phyloP scores from a whole-genome alignment of 2,888 invertebrate genomes.

The Lordiphosa andalusiaca region DNA sequence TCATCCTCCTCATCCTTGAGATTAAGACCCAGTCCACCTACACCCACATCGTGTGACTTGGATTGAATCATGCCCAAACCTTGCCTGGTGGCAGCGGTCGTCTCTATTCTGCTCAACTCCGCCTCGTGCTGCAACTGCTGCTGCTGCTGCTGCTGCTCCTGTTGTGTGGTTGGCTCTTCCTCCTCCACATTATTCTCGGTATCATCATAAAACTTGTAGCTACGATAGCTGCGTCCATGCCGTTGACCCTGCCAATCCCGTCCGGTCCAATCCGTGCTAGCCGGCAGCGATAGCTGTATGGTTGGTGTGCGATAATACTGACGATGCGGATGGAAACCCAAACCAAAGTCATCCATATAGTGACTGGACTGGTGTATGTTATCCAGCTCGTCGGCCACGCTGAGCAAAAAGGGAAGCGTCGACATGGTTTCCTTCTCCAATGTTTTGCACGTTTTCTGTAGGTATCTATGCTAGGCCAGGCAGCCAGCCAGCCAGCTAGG shows the following conservation, averaged over 20 bases:
- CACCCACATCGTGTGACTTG: slow-evolving; percentile 58
- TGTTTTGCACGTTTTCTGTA: slow-evolving; percentile 22
- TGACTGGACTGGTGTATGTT: slow-evolving; percentile 75
- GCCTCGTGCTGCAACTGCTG: slow-evolving; percentile 23
- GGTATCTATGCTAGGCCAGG: slow-evolving; percentile 67
- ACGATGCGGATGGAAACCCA: slow-evolving; percentile 79
- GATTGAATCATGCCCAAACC: slow-evolving; percentile 56
- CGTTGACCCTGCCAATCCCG: slow-evolving; percentile 50
- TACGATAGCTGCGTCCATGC: slow-evolving; percentile 56
- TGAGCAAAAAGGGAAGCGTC: slow-evolving; percentile 78
- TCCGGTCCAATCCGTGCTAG: slow-evolving; percentile 78
- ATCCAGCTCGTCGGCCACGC: slow-evolving; percentile 80
- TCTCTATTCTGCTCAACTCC: too few relatives aligned
- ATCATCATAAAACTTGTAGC: slow-evolving; percentile 75
- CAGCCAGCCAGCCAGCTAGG: neutral
- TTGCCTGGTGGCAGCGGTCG: slow-evolving; percentile 18
- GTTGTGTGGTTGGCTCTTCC: slow-evolving; percentile 34
- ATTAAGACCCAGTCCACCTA: slow-evolving; percentile 58
- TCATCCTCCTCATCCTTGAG: slow-evolving; percentile 68
- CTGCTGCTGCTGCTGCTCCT: slow-evolving; percentile 30
- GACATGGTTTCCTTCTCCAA: slow-evolving; percentile 67
- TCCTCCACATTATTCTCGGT: slow-evolving; percentile 71
- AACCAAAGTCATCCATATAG: slow-evolving; percentile 79
- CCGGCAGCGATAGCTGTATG: slow-evolving; percentile 78
- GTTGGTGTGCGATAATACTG: slow-evolving; percentile 79